phyloP scores from a whole-genome alignment of 2,888 invertebrate genomes.

The Eucera pruinosa region DNA sequence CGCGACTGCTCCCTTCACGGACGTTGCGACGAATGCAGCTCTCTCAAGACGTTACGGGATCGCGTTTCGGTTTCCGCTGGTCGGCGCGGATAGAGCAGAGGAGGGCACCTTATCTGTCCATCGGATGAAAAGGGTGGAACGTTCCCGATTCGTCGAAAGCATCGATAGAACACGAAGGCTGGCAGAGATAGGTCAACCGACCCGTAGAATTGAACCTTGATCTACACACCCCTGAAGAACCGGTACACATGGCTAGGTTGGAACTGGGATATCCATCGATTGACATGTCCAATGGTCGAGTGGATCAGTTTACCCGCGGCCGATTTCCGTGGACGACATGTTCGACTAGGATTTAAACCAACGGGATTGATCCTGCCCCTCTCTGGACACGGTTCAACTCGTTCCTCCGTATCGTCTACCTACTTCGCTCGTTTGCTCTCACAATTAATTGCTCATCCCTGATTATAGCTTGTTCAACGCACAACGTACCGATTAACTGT shows the following conservation, averaged over 20 bases:
- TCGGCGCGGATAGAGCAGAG: too few species aligned
- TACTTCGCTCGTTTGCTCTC: conserved; percentile 28
- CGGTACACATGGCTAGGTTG: conserved; percentile 33
- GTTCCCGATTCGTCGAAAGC: conserved; percentile 13
- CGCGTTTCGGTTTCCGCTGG: too few species aligned
- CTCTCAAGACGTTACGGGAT: too few species aligned
- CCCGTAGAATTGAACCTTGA: conserved; percentile 65
- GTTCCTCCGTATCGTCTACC: conserved; percentile 10
- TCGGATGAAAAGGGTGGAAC: conserved; percentile 6
- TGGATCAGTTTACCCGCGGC: conserved; percentile 59
- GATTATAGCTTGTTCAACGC: conserved; percentile 10
- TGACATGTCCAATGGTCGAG: conserved; percentile 60
- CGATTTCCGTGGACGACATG: conserved; percentile 52
- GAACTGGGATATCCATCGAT: conserved; percentile 59
- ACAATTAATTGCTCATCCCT: conserved; percentile 51
- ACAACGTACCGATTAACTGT: background rate
- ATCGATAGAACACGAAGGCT: conserved; percentile 28
- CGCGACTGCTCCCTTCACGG: background rate
- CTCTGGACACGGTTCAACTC: conserved; percentile 35
- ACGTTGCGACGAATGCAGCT: conserved; percentile 5
- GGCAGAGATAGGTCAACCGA: conserved; percentile 62
- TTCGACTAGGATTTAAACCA: conserved; percentile 56
- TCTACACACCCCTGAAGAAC: conserved; percentile 58
- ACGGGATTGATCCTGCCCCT: conserved; percentile 42
- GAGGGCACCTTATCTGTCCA: conserved; percentile 26